These are phyloP conservation scores for Bombus cullumanus DNA, from an alignment of 1,140 invertebrate species.

Conservation along the genomic window DNA sequence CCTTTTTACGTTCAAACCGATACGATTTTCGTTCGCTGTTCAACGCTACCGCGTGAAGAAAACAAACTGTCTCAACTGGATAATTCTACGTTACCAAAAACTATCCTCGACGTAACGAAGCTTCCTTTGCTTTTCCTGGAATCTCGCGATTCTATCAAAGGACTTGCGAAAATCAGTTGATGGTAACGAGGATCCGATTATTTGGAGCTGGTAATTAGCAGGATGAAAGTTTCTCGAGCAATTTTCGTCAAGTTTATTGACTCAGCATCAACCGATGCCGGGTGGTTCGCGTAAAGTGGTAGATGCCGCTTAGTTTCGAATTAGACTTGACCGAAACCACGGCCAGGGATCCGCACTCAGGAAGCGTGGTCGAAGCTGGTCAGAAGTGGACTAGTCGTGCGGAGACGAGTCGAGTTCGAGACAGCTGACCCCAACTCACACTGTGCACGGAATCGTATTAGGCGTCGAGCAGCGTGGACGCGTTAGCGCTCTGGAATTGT, in stretches of 20 bases:
- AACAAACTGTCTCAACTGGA: neutral
- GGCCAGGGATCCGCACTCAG: neutral
- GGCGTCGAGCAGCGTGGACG: constrained; percentile 68
- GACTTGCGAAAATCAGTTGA: neutral
- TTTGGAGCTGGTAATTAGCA: constrained; percentile 9
- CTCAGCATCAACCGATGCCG: constrained; percentile 11
- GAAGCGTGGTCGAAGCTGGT: neutral
- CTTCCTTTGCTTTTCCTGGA: neutral
- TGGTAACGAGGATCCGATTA: constrained; percentile 1
- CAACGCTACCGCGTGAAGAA: too few relatives aligned
- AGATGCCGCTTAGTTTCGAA: constrained; percentile 28
- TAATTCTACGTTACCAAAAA: too few relatives aligned
- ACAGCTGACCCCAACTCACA: constrained; percentile 74
- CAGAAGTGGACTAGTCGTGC: constrained; percentile 55
- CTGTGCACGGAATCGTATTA: constrained; percentile 78
- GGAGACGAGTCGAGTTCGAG: constrained; percentile 72
- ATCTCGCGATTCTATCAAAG: neutral
- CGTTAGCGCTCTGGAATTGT: constrained; percentile 77
- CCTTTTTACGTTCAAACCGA: neutral
- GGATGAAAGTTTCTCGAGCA: constrained; percentile 23
- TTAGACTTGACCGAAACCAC: constrained; percentile 39
- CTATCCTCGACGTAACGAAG: too few relatives aligned
- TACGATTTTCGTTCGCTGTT: neutral
- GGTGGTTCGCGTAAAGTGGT: neutral
- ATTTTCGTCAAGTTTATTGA: constrained; percentile 41